phyloP scores from a whole-genome alignment of 37 sponge, comb jelly and placozoan genomes.

The Hormiphora californensis region DNA sequence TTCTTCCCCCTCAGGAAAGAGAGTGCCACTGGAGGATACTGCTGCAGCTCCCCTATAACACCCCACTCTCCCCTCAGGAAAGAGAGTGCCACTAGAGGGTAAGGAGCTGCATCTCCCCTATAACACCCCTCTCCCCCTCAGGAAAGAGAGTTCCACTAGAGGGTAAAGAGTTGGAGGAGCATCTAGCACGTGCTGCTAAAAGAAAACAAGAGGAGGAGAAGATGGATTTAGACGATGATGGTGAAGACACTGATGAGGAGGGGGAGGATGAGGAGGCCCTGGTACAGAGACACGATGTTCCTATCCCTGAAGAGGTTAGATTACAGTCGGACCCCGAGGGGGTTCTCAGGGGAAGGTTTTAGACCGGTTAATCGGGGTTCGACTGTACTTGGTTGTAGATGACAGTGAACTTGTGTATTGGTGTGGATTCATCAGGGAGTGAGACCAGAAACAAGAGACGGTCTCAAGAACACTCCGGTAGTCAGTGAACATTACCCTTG shows the following conservation, averaged over 20 bases:
- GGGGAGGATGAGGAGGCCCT: conserved; percentile 37
- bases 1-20: conserved; percentile 55
- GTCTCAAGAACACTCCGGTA: no score
- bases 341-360: not conserved
- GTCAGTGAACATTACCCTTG: no score
- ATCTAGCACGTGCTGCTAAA: not conserved
- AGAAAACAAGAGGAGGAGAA: not conserved
- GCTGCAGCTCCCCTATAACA: conserved; percentile 26
- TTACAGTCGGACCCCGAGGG: not conserved
- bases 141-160: conserved; percentile 71
- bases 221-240: conserved; percentile 36
- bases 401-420: no score
- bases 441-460: no score
- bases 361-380: no score
- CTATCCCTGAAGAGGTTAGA: conserved; percentile 12
- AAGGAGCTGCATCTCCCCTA: conserved; percentile 43
- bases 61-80: conserved; percentile 40
- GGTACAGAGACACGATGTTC: conserved; percentile 46
- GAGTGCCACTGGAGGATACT: conserved; percentile 59
- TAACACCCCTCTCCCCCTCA: not conserved
- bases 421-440: no score
- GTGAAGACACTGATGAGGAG: conserved; percentile 53
- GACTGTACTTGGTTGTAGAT: no score
- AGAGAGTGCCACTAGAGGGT: conserved; percentile 59
- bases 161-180: conserved; percentile 85